These are phyloP conservation scores for Agriopis aurantiaria DNA, from an alignment of 2,888 invertebrate genomes.

Conservation along the genomic window DNA sequence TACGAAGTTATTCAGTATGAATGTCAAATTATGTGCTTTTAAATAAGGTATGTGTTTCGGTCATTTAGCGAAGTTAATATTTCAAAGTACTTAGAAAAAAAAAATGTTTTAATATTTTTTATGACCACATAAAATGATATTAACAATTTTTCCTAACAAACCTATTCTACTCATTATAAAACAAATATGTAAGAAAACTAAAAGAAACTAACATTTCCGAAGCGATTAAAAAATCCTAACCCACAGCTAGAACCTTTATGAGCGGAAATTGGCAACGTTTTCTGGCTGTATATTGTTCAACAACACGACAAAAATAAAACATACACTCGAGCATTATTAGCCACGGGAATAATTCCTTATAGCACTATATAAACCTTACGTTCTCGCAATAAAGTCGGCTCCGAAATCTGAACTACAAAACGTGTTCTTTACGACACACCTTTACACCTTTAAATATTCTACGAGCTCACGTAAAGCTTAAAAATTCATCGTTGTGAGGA, in stretches of 20 bases:
- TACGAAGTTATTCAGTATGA: no score
- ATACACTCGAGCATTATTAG: conserved; percentile 30
- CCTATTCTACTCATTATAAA: no score
- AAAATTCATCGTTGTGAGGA: conserved; percentile 55
- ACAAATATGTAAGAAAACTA: no score
- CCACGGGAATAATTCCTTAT: conserved; percentile 43
- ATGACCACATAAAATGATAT: no score
- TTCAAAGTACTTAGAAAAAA: no score
- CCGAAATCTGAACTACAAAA: conserved; percentile 49
- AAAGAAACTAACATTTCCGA: background rate
- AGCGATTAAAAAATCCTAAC: background rate
- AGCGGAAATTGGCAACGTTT: conserved; percentile 7
- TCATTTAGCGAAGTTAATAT: no score
- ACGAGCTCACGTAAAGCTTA: conserved; percentile 50
- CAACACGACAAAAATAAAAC: conserved; percentile 28
- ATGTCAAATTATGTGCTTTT: no score
- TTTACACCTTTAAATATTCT: conserved; percentile 52
- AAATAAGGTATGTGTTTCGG: no score
- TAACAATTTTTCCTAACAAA: no score
- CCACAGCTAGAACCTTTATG: background rate
- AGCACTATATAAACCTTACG: conserved; percentile 42
- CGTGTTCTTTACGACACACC: conserved; percentile 48
- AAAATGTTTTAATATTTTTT: background rate
- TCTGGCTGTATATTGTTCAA: conserved; percentile 19
- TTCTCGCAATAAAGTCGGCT: conserved; percentile 43